Base-by-base conservation (phyloP, 2,888 invertebrate genomes). In the Aleiodes alternator region DNA sequence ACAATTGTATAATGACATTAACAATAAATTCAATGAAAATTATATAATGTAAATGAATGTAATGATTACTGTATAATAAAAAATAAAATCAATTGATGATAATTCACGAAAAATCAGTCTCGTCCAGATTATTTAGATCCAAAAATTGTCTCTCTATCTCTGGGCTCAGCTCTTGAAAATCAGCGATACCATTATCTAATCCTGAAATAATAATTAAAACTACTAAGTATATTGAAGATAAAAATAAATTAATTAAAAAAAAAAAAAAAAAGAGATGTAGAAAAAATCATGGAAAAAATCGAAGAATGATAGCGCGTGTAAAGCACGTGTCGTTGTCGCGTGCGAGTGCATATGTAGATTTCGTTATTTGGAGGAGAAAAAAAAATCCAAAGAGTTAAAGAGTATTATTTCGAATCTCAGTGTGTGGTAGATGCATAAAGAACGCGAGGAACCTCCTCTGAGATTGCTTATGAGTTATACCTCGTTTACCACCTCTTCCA, bases 341-440 rank as follows among this genome's bases (percentile, higher is more conserved):
- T 80, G 82, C 81, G 79, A 80, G 73, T 75, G 71, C 68, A 72
- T 71, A 50, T 76, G 69, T 64, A 71, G 5, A 64, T 29, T 29
- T 11, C 23, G 11, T 43, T 43, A 23, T 53, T 48, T 6, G 29
- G 14, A 51, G 31, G 14, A 51, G 14, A 23, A 12, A 68, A 68
- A 51, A 59, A 64, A 64, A 64, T 23, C 23, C 43, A 1, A 64
- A 64, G 23, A 23, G 23, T 8, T 23, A 16, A 48, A 12, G 85
- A 87, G 86, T 87, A 87, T 88, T 88, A 89, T 89, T 89, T 89
- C 88, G 87, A 87, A 87, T 84, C 88, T 87, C 88, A 81, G 86
- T 86, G 86, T 88, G 89, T 87, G 88, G 89, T 86, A 87, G 82
- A 84, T 78, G 82, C 82, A 79, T 72, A 83, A 85, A 86, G 82